Evolutionary conservation across 2,113 vertebrate species (phyloP).

Genomic region (Dissostichus mawsoni): DNA sequence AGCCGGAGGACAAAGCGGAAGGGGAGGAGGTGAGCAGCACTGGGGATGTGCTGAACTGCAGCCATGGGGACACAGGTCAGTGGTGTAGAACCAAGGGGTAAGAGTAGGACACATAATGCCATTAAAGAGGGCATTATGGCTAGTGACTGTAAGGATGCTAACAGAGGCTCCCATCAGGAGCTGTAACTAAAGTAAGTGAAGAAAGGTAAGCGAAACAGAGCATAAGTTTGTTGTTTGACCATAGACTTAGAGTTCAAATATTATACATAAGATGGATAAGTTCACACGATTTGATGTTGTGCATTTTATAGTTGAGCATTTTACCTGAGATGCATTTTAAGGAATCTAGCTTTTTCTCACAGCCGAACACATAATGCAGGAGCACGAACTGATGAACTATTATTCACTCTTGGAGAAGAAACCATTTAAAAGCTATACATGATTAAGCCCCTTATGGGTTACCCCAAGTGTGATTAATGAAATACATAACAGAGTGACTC

Average conservation of each 20-base stretch:
- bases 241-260: not conserved
- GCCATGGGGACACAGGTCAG: constrained; percentile 77
- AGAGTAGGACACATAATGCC: constrained; percentile 49
- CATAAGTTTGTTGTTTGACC: not conserved
- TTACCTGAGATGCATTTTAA: no score
- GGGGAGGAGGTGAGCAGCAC: constrained; percentile 91
- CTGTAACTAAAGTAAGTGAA: not conserved
- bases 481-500: constrained; percentile 53
- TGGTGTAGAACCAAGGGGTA: constrained; percentile 57
- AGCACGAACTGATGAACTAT: constrained; percentile 14
- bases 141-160: constrained; percentile 39
- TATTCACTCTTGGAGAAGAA: constrained; percentile 21
- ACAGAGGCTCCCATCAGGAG: constrained; percentile 23
- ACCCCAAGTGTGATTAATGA: constrained; percentile 68
- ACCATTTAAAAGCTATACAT: constrained; percentile 53
- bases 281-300: not conserved
- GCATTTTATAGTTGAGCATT: constrained; percentile 3
- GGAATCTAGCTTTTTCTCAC: not conserved
- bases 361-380: constrained; percentile 4
- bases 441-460: constrained; percentile 57
- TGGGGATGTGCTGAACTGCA: constrained; percentile 80
- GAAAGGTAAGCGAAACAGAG: constrained; percentile 53
- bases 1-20: constrained; percentile 90
- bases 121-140: constrained; percentile 42
- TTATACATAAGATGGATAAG: not conserved